phyloP scores from a whole-genome alignment of 2,113 vertebrate species.

The Butorides virescens region DNA sequence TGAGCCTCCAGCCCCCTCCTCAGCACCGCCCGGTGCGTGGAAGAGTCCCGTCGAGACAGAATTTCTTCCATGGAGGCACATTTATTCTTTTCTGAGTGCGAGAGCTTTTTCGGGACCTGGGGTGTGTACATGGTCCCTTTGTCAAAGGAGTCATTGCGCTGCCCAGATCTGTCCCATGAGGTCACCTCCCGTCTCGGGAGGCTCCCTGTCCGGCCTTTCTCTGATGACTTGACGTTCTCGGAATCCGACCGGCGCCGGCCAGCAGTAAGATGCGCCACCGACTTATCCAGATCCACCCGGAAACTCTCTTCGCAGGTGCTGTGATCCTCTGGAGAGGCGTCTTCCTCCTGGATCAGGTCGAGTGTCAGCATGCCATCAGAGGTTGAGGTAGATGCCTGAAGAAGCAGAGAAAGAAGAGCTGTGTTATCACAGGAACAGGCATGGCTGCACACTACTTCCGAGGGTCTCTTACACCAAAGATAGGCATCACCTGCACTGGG shows the following conservation, averaged over 20 bases:
- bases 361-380: conserved; percentile 92
- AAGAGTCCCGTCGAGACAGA: conserved; percentile 76
- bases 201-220: conserved; percentile 67
- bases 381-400: conserved; percentile 89
- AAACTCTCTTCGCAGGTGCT: conserved; percentile 80
- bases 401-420: not conserved
- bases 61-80: conserved; percentile 93
- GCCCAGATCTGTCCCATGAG: conserved; percentile 53
- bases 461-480: too few relatives aligned
- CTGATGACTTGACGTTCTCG: conserved; percentile 14
- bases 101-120: conserved; percentile 76
- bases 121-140: conserved; percentile 78
- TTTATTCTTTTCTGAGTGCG: conserved; percentile 77
- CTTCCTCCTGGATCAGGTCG: conserved; percentile 96
- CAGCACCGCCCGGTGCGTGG: not conserved
- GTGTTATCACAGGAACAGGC: not conserved
- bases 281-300: conserved; percentile 78
- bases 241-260: conserved; percentile 73
- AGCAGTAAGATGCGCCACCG: conserved; percentile 40
- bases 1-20: conserved; percentile 26
- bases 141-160: conserved; percentile 57
- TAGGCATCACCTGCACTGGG: rapidly evolving
- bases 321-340: conserved; percentile 71
- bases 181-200: conserved; percentile 66
- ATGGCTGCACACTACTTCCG: rapidly evolving